phyloP scores from a whole-genome alignment of 2,888 invertebrate species.

The Nomada flava region DNA sequence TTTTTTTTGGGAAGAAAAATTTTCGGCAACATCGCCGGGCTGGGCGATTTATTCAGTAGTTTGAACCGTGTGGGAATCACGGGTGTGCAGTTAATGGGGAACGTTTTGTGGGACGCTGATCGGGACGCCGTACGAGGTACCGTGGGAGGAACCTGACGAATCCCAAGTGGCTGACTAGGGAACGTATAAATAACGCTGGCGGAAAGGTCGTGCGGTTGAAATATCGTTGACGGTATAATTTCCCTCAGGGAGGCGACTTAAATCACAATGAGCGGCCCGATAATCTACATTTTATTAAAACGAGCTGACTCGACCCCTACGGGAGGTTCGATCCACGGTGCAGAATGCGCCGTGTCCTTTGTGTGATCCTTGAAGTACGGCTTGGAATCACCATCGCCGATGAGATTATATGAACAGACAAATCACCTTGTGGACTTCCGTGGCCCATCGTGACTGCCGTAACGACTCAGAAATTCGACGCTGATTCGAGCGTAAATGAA shows the following conservation, averaged over 20 bases:
- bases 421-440: no score
- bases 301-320: slow-evolving; percentile 23
- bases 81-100: slow-evolving; percentile 68
- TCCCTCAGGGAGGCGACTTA: slow-evolving; percentile 56
- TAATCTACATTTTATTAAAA: slow-evolving; percentile 64
- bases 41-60: slow-evolving; percentile 29
- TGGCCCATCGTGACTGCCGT: no score
- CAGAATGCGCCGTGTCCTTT: neutral
- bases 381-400: no score
- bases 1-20: neutral
- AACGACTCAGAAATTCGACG: no score
- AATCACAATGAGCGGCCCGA: slow-evolving; percentile 52
- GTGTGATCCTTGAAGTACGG: neutral
- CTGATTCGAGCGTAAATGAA: no score
- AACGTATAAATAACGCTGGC: slow-evolving; percentile 61
- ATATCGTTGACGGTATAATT: slow-evolving; percentile 66
- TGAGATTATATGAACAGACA: no score
- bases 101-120: slow-evolving; percentile 50
- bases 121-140: slow-evolving; percentile 62
- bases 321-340: slow-evolving; percentile 3
- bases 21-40: slow-evolving; percentile 1
- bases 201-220: slow-evolving; percentile 57
- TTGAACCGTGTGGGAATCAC: slow-evolving; percentile 62
- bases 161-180: slow-evolving; percentile 64
- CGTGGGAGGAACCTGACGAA: slow-evolving; percentile 64